These are phyloP conservation scores for Oryzias celebensis DNA, from an alignment of 2,113 vertebrate genomes.

Conservation along the genomic window DNA sequence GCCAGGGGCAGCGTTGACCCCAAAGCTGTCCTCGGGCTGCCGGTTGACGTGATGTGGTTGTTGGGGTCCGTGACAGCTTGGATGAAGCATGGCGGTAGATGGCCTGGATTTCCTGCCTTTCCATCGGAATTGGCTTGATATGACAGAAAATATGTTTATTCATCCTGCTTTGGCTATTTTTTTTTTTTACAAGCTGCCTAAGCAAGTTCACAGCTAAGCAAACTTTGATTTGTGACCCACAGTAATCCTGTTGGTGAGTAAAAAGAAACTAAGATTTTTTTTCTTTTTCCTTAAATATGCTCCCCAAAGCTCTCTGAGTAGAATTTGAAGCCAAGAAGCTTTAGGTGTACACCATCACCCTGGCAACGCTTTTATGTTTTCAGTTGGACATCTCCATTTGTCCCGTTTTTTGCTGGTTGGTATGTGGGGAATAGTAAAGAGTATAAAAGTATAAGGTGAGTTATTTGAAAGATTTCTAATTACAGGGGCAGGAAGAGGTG, in stretches of 20 bases:
- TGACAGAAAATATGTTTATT: conserved; percentile 25
- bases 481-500: conserved; percentile 65
- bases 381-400: conserved; percentile 62
- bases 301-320: conserved; percentile 39
- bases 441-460: conserved; percentile 70
- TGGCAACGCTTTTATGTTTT: conserved; percentile 74
- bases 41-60: conserved; percentile 56
- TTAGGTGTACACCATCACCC: conserved; percentile 70
- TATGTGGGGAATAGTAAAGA: conserved; percentile 71
- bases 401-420: conserved; percentile 57
- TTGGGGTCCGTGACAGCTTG: conserved; percentile 41
- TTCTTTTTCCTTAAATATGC: conserved; percentile 57
- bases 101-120: conserved; percentile 44
- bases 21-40: conserved; percentile 50
- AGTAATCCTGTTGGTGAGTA: conserved; percentile 47
- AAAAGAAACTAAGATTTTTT: conserved; percentile 28
- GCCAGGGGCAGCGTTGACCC: conserved; percentile 56
- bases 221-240: conserved; percentile 54
- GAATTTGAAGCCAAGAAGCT: conserved; percentile 58
- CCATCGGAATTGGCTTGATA: conserved; percentile 19
- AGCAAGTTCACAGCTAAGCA: conserved; percentile 56
- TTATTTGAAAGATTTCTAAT: conserved; percentile 76
- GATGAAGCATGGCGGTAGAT: conserved; percentile 31
- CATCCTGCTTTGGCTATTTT: conserved; percentile 28
- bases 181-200: conserved; percentile 24